A percentile compares a stretch with the other conserved stretches of the same genome.
Conservation (phyloP, 2,797 vertebrate genomes). For the Darevskia nairensis region DNA sequence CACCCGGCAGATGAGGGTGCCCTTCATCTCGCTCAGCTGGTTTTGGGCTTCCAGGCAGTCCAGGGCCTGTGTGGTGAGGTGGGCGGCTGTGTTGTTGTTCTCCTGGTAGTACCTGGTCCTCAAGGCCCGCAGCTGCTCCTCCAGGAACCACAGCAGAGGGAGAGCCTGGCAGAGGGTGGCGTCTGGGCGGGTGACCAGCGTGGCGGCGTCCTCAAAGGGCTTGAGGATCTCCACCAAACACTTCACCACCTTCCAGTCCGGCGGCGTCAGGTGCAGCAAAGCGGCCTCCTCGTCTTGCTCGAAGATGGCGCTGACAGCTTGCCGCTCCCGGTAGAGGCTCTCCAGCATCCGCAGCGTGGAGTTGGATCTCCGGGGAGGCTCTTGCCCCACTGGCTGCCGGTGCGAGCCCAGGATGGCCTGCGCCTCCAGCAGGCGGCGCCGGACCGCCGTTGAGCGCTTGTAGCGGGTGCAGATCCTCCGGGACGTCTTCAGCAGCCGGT, state of each 20-base stretch:
- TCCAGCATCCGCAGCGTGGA: constrained; percentile 28
- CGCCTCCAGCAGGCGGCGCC: not conserved
- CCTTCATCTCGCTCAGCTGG: not conserved
- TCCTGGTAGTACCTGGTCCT: constrained; percentile 30
- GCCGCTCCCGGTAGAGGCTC: constrained; percentile 3
- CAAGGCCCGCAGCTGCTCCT: constrained; percentile 16
- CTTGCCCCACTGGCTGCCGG: not conserved
- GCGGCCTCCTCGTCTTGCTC: not conserved
- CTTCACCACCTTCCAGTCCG: constrained; percentile 30
- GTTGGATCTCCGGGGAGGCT: not conserved
- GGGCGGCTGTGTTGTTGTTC: not conserved
- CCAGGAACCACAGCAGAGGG: constrained; percentile 36
- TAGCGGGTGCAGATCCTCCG: constrained; percentile 14
- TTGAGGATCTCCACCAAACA: constrained; percentile 37
- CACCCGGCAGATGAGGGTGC: not conserved
- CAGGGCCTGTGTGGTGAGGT: constrained; percentile 14
- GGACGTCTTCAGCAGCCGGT: not conserved
- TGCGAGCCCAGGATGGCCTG: not conserved
- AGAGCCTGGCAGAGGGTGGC: constrained; percentile 34
- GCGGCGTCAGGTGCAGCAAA: not conserved
- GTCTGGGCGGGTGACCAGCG: not conserved
- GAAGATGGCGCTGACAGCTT: not conserved
- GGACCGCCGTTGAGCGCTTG: not conserved
- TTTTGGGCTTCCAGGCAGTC: not conserved
- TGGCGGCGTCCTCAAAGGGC: constrained; percentile 24